Conservation (phyloP, 1,140 invertebrate species). For the Drosophila takahashii region DNA sequence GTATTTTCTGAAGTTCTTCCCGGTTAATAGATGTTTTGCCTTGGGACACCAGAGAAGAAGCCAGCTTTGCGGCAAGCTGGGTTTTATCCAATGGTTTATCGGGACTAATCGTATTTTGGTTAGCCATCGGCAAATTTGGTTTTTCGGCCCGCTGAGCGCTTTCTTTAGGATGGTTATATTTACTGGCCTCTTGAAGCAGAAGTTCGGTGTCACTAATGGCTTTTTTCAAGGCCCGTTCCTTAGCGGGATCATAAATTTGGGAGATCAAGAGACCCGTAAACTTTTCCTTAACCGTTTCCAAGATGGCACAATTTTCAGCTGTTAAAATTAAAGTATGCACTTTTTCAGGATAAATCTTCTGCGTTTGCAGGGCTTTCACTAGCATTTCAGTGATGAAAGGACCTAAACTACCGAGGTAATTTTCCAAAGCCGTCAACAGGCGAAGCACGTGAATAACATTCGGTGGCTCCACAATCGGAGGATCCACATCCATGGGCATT, state of each 20-base stretch:
- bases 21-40: slow-evolving; percentile 72
- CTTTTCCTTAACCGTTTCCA: slow-evolving; percentile 75
- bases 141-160: slow-evolving; percentile 1
- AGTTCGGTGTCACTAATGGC: slow-evolving; percentile 59
- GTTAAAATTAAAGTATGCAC: slow-evolving; percentile 46
- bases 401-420: slow-evolving; percentile 91
- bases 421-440: slow-evolving; percentile 91
- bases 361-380: slow-evolving; percentile 89
- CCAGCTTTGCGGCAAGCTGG: slow-evolving; percentile 69
- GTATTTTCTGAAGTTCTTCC: slow-evolving; percentile 69
- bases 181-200: slow-evolving; percentile 43
- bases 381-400: slow-evolving; percentile 90
- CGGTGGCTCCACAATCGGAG: slow-evolving; percentile 20
- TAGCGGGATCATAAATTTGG: slow-evolving; percentile 59
- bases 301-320: slow-evolving; percentile 59
- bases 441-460: slow-evolving; percentile 88
- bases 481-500: slow-evolving; percentile 1
- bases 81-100: slow-evolving; percentile 52
- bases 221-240: slow-evolving; percentile 63
- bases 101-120: neutral
- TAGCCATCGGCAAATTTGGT: neutral
- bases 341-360: slow-evolving; percentile 84
- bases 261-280: slow-evolving; percentile 73
- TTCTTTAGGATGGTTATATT: neutral
- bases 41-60: slow-evolving; percentile 65